Percentiles rank a stretch among this genome's conserved stretches.
Conservation (phyloP, 2,113 vertebrate species). For the Muntiacus muntjak region DNA sequence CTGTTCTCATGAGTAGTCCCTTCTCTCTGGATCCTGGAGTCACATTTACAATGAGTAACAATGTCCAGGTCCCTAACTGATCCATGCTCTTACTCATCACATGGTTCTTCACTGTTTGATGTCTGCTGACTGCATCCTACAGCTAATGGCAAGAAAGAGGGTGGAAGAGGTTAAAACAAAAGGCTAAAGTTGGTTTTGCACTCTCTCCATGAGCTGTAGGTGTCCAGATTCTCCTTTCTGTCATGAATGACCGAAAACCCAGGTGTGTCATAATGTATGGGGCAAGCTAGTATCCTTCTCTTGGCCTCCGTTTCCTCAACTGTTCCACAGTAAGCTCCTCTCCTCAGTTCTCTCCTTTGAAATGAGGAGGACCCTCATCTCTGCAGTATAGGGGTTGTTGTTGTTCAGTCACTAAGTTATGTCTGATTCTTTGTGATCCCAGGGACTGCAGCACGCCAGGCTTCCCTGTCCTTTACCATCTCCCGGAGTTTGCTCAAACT, state of each 20-base stretch:
- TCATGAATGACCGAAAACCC: neutral
- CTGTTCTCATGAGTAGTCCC: neutral
- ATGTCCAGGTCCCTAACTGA: neutral
- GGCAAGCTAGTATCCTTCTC: neutral
- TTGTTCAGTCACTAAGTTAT: neutral
- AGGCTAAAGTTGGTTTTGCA: neutral
- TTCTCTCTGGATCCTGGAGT: neutral
- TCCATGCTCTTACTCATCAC: neutral
- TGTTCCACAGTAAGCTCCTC: neutral
- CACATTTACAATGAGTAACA: neutral
- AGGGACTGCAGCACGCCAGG: neutral
- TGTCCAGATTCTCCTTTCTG: neutral
- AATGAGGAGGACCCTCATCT: neutral
- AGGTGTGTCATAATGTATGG: neutral
- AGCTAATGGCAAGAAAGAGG: neutral
- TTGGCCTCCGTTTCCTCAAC: neutral
- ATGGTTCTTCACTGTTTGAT: neutral
- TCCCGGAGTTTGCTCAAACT: neutral
- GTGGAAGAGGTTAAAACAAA: neutral
- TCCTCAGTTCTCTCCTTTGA: neutral
- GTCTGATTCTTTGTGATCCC: neutral
- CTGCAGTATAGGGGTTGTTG: neutral
- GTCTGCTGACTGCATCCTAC: neutral
- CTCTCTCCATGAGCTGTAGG: neutral
- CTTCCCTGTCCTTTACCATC: neutral